Conservation (phyloP, 2,797 vertebrate genomes). For the Cyprinella venusta region DNA sequence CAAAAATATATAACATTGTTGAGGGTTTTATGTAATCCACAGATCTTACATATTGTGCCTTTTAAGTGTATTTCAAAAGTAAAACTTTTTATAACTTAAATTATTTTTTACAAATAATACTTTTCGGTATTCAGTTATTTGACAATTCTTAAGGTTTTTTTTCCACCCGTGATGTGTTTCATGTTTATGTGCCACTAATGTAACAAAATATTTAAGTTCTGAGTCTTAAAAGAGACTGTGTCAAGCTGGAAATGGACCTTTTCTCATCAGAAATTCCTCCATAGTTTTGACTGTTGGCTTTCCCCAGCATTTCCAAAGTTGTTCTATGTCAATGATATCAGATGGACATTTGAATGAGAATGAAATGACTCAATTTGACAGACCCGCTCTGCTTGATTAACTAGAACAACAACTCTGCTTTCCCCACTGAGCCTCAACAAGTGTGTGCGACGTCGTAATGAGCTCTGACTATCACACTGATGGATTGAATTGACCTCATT, state of each 20-base stretch:
- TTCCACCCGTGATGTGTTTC: not conserved
- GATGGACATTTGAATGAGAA: slow-evolving; percentile 2
- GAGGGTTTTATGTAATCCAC: too few species aligned
- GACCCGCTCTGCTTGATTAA: slow-evolving; percentile 35
- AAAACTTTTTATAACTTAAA: not conserved
- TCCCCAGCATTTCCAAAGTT: not conserved
- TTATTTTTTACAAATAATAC: not conserved
- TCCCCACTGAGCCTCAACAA: slow-evolving; percentile 13
- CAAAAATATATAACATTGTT: too few species aligned
- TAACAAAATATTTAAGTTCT: too few species aligned
- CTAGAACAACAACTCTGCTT: slow-evolving; percentile 34
- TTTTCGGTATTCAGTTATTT: not conserved
- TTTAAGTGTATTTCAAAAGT: not conserved
- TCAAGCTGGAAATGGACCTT: not conserved
- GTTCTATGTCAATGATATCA: slow-evolving; percentile 3
- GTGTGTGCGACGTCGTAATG: slow-evolving; percentile 7
- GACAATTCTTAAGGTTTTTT: not conserved
- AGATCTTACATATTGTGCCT: too few species aligned
- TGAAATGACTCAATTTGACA: slow-evolving; percentile 19
- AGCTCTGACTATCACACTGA: slow-evolving; percentile 17
- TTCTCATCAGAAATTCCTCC: not conserved
- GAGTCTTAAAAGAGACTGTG: not conserved
- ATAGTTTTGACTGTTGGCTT: not conserved
- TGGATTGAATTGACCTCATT: slow-evolving; percentile 23
- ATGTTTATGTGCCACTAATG: too few species aligned